These are phyloP conservation scores for Coendou prehensilis DNA, from an alignment of 2,797 vertebrate species.

Conservation along the genomic window DNA sequence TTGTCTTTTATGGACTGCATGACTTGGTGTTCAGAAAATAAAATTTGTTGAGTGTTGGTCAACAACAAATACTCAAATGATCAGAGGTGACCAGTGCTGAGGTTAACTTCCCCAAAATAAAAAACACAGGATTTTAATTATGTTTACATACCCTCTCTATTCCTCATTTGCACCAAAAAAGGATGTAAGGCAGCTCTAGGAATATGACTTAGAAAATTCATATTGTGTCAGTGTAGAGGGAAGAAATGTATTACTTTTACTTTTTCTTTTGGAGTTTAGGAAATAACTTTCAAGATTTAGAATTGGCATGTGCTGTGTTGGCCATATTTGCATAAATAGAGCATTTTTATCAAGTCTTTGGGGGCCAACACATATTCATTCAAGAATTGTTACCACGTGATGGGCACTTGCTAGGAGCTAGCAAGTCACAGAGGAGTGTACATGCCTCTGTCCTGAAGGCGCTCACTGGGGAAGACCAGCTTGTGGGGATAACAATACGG, in stretches of 20 bases:
- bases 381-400: not conserved
- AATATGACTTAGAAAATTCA: not conserved
- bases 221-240: not conserved
- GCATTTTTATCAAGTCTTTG: not conserved
- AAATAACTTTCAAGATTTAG: constrained; percentile 7
- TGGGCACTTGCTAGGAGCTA: not conserved
- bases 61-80: not conserved
- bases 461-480: not conserved
- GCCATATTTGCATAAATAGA: not conserved
- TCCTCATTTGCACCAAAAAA: not conserved
- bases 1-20: not conserved
- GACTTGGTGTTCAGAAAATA: constrained; percentile 17
- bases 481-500: not conserved
- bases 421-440: not conserved
- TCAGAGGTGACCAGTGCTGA: not conserved
- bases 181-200: not conserved
- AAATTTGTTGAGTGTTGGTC: not conserved
- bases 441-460: not conserved
- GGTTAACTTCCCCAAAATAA: not conserved
- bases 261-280: constrained; percentile 5
- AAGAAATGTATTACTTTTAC: constrained; percentile 7
- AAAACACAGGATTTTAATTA: not conserved
- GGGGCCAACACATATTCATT: not conserved
- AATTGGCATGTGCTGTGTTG: not conserved
- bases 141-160: not conserved